Base-by-base conservation (phyloP, 1,140 invertebrate species). In the Rhopalosiphum maidis region DNA sequence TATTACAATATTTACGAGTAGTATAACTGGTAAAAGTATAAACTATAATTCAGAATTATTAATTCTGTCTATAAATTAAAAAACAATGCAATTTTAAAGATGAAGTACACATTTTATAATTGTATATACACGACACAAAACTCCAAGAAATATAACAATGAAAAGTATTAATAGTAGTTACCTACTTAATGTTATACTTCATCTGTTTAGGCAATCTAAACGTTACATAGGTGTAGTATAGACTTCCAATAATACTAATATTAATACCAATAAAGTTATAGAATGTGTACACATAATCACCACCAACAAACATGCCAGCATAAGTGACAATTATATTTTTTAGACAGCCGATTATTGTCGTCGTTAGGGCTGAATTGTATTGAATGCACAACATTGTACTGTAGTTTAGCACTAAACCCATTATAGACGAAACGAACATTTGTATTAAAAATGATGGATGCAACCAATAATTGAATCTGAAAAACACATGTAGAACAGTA, bases 311-410 rank as follows among this genome's bases (percentile, higher is more conserved):
- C 98, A 99, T 99, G 54, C 99, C 99, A 95, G 99, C 96, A 96
- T 98, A 99, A 37, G 98, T 98, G 2, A 98, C 97, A 94, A 97
- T 97, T 94, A 98, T 98, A 95, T 98, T 98, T 95, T 99, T 99
- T 30, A 99, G 96, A 95, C 98, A 99, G 1, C 99, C 99, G 94
- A 99, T 98, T 94, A 99, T 99, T 18, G 99, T 99, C 35, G 99
- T 99, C 0, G 99, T 99, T 82, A 99, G 96, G n/a, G 99, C 99
- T 91, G 99, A 99, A 96, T 99, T 99, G 95, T 98, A 97, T 94
- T 98, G 96, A 0, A 99, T 99, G 95, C 99, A 99, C 68, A 99
- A 95, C 94, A 99, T 97, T 23, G 99, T 98, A 95, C 98, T 98
- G 95, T 99, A 99, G 82, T 98, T 98, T 25, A 99, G 95, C 37